Evolutionary conservation across 2,113 vertebrate genomes (phyloP).

Genomic region (Dunckerocampus dactyliophorus): DNA sequence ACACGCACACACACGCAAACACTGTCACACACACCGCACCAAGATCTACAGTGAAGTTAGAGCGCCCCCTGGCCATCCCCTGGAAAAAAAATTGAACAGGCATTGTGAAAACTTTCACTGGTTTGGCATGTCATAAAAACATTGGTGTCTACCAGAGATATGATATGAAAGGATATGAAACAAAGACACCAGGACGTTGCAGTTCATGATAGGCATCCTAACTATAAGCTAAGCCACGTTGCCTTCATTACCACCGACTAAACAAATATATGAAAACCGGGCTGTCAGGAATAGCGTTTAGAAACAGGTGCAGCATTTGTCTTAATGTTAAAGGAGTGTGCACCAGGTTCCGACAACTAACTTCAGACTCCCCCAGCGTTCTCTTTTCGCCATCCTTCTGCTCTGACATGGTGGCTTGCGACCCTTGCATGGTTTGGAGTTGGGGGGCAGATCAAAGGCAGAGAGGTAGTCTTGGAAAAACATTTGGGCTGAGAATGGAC

Average conservation of each 20-base stretch:
- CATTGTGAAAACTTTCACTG: constrained; percentile 13
- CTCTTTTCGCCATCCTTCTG: constrained; percentile 48
- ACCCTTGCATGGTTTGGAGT: constrained; percentile 72
- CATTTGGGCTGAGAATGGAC: constrained; percentile 89
- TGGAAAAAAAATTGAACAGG: constrained; percentile 22
- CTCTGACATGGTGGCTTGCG: constrained; percentile 77
- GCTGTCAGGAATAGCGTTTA: too few species aligned
- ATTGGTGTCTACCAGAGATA: not conserved
- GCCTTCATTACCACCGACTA: not conserved
- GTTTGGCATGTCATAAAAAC: not conserved
- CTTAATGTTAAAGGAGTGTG: not conserved
- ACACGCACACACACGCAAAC: constrained; percentile 19
- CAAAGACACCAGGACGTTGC: not conserved
- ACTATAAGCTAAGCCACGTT: not conserved
- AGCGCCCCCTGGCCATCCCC: constrained; percentile 66
- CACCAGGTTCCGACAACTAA: constrained; percentile 12
- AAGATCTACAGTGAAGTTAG: constrained; percentile 51
- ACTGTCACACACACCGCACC: constrained; percentile 14
- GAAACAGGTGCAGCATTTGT: not conserved
- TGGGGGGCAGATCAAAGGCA: constrained; percentile 83
- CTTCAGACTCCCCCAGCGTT: constrained; percentile 4
- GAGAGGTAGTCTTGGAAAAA: constrained; percentile 89
- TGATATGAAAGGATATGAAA: not conserved
- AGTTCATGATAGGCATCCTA: not conserved
- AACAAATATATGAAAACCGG: too few species aligned